These are phyloP conservation scores for Drosophila navojoa DNA, from an alignment of 1,140 invertebrate genomes.

Conservation along the genomic window DNA sequence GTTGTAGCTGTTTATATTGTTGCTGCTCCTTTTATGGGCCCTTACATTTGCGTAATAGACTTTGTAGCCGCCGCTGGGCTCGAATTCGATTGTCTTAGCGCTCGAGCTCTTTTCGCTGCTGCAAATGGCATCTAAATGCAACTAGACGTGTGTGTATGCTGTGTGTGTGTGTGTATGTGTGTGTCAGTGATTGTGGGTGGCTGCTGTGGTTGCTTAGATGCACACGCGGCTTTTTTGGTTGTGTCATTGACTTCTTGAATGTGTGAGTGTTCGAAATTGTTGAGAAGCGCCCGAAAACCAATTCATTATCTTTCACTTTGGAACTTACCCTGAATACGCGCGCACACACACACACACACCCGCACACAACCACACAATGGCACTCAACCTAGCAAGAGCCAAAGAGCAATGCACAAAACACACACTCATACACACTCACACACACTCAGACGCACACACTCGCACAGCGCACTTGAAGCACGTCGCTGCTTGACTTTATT, in stretches of 20 bases:
- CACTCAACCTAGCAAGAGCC: constrained; percentile 32
- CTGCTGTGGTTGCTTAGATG: constrained; percentile 9
- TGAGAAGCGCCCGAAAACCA: constrained; percentile 59
- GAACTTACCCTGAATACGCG: constrained; percentile 24
- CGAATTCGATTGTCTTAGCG: constrained; percentile 18
- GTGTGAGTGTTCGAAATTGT: constrained; percentile 36
- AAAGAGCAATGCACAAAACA: constrained; percentile 51
- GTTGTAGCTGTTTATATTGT: constrained; percentile 23
- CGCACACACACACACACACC: constrained; percentile 24
- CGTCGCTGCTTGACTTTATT: constrained; percentile 80
- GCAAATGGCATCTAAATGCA: constrained; percentile 25
- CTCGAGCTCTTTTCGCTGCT: constrained; percentile 32
- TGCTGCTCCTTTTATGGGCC: constrained; percentile 36
- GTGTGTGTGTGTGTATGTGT: constrained; percentile 3
- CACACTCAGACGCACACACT: constrained; percentile 22
- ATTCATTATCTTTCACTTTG: constrained; percentile 79
- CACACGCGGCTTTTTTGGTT: constrained; percentile 29
- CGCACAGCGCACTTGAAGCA: constrained; percentile 67
- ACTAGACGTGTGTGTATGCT: background rate
- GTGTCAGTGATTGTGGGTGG: background rate
- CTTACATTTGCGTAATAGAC: constrained; percentile 57
- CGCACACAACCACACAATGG: constrained; percentile 16
- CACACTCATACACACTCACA: background rate
- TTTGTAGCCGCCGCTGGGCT: constrained; percentile 37
- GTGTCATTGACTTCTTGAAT: constrained; percentile 37